Percentiles rank a stretch among this genome's conserved stretches.
Conservation (phyloP, 2,888 invertebrate species). For the Andrena marginata region DNA sequence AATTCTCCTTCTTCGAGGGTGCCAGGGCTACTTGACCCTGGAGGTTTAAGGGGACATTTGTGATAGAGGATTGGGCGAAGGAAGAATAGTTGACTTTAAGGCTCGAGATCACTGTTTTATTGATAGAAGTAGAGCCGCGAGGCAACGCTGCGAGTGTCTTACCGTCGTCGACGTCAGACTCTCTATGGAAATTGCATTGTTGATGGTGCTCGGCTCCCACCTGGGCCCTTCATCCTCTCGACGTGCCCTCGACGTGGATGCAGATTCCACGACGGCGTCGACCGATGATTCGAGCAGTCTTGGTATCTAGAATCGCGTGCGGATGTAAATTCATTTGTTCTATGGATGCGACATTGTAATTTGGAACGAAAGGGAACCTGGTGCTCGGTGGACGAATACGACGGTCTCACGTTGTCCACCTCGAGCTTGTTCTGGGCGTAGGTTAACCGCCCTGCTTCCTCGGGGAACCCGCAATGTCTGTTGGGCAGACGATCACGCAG, state of each 20-base stretch:
- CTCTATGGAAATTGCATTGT: conserved; percentile 57
- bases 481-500: conserved; percentile 78
- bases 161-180: conserved; percentile 56
- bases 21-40: too few species aligned
- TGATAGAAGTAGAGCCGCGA: too few species aligned
- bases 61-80: too few species aligned
- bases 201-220: conserved; percentile 61
- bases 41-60: too few species aligned
- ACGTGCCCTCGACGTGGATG: conserved; percentile 42
- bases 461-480: conserved; percentile 78
- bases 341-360: not conserved
- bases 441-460: conserved; percentile 75
- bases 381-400: conserved; percentile 78
- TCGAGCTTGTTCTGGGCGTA: conserved; percentile 78
- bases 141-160: conserved; percentile 5
- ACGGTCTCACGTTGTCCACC: conserved; percentile 72
- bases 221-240: conserved; percentile 66
- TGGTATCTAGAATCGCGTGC: conserved; percentile 54
- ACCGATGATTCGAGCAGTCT: conserved; percentile 63
- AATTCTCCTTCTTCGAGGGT: too few species aligned
- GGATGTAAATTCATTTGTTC: not conserved
- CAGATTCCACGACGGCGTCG: conserved; percentile 57
- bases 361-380: conserved; percentile 62
- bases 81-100: too few species aligned
- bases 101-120: too few species aligned